Percentiles rank a stretch among this genome's conserved stretches.
phyloP scores from a whole-genome alignment of 2,113 vertebrate species.

The Ptilorrhoa leucosticta region DNA sequence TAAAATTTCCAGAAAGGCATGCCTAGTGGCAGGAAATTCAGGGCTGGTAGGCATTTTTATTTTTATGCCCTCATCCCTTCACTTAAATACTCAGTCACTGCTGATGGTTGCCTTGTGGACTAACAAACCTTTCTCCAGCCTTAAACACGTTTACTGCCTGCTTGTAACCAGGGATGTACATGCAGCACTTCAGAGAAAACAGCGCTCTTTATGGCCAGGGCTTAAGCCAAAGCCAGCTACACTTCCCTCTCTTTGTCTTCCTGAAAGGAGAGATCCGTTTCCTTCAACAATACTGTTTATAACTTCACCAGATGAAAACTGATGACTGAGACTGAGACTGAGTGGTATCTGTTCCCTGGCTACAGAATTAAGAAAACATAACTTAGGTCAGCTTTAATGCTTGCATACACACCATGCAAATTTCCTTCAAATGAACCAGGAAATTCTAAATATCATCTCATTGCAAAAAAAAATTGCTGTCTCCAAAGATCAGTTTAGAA shows the following conservation, averaged over 20 bases:
- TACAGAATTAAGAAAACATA: slow-evolving; percentile 3
- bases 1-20: slow-evolving; percentile 1
- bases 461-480: not conserved
- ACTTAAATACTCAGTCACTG: not conserved
- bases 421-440: slow-evolving; percentile 18
- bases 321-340: not conserved
- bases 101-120: not conserved
- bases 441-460: slow-evolving; percentile 27
- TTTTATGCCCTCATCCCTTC: not conserved
- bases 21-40: not conserved
- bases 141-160: not conserved
- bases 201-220: not conserved
- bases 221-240: not conserved
- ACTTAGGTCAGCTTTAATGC: not conserved
- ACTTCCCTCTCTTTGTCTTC: not conserved
- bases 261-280: not conserved
- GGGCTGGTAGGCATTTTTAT: not conserved
- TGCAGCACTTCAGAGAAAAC: not conserved
- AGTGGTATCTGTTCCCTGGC: not conserved
- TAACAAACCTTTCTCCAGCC: not conserved
- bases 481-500: slow-evolving; percentile 29
- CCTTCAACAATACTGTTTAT: not conserved
- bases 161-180: not conserved
- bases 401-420: not conserved
- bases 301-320: slow-evolving; percentile 14